A percentile compares a stretch with the other conserved stretches of the same genome.
Conservation (phyloP, 1,140 invertebrate species). For the Nebria ingens region DNA sequence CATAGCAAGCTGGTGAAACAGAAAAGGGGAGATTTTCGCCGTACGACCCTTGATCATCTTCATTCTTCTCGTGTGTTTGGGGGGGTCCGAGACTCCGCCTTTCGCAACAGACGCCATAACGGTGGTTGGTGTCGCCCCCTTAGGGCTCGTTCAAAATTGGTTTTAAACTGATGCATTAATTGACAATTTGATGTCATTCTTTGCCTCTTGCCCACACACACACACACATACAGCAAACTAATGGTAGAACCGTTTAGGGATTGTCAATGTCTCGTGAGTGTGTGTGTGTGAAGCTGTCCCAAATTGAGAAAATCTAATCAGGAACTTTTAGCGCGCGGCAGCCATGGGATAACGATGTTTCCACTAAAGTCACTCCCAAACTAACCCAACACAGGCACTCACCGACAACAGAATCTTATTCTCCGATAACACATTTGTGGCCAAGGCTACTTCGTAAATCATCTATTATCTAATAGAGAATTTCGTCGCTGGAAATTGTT, state of each 20-base stretch:
- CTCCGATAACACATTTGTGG: no score
- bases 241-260: no score
- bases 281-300: constrained; percentile 24
- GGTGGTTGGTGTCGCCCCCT: neutral
- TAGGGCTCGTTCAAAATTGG: constrained; percentile 23
- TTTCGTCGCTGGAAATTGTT: no score
- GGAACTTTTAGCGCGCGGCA: constrained; percentile 21
- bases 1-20: no score
- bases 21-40: neutral
- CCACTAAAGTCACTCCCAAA: neutral
- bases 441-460: no score
- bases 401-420: no score
- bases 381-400: no score
- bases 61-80: neutral
- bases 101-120: neutral
- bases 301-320: constrained; percentile 28
- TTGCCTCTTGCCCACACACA: no score
- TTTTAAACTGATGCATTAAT: constrained; percentile 30
- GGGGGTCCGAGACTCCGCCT: neutral
- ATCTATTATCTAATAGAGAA: no score
- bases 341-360: constrained; percentile 2
- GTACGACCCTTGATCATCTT: neutral
- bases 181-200: constrained; percentile 30
- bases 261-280: no score
- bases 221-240: no score